Conservation (phyloP, 2,888 invertebrate genomes). For the Plagiodera versicolora region DNA sequence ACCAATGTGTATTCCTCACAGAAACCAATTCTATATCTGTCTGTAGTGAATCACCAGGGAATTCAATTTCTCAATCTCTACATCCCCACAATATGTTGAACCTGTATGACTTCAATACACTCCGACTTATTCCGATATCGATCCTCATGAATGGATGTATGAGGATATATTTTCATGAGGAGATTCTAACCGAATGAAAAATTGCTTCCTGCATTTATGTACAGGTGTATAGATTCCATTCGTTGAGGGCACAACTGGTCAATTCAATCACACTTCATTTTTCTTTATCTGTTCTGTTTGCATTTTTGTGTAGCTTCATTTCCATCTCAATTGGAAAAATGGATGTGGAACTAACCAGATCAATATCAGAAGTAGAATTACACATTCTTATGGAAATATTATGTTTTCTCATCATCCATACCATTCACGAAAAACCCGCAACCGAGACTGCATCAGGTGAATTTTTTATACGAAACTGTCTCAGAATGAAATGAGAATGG, state of each 20-base stretch:
- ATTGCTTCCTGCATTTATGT: background rate
- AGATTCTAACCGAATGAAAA: background rate
- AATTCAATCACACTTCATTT: too few species aligned
- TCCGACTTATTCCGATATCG: background rate
- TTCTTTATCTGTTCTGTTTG: too few species aligned
- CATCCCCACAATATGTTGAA: background rate
- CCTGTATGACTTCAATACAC: background rate
- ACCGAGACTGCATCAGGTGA: background rate
- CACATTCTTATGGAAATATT: slow-evolving; percentile 24
- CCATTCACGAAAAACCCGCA: background rate
- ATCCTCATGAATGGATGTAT: background rate
- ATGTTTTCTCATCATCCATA: slow-evolving; percentile 21
- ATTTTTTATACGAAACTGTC: background rate
- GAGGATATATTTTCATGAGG: background rate
- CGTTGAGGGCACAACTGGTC: too few species aligned
- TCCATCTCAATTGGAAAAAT: too few species aligned
- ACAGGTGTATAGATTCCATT: too few species aligned
- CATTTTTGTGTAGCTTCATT: too few species aligned
- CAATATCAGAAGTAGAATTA: slow-evolving; percentile 15
- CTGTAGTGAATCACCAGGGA: background rate
- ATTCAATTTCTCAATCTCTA: background rate
- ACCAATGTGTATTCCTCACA: background rate
- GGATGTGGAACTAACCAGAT: slow-evolving; percentile 17
- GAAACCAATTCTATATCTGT: background rate
- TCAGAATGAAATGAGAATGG: too few species aligned